Conservation (phyloP, 2,797 vertebrate genomes). For the Phylloscopus collybita region DNA sequence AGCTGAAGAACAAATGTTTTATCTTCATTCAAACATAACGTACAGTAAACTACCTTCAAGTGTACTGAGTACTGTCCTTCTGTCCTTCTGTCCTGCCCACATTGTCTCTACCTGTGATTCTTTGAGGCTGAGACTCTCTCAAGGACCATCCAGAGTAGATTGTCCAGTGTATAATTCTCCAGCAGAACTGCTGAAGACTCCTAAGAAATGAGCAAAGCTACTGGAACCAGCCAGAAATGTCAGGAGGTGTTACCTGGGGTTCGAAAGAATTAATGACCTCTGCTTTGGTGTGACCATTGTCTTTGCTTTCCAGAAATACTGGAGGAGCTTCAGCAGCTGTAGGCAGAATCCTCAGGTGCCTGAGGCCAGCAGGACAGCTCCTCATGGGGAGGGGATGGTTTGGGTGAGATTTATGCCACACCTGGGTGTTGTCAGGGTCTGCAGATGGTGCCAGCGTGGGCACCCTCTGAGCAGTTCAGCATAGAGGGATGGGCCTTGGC, state of each 20-base stretch:
- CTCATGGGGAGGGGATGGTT: neutral
- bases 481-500: neutral
- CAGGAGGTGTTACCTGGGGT: neutral
- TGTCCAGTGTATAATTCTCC: neutral
- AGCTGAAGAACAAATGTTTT: neutral
- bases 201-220: neutral
- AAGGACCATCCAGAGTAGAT: neutral
- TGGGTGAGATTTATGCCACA: neutral
- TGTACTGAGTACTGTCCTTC: too few relatives aligned
- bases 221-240: neutral
- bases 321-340: rapidly evolving
- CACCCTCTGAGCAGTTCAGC: neutral
- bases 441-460: rapidly evolving
- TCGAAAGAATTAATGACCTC: neutral
- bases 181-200: neutral
- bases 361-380: neutral
- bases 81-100: neutral
- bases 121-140: neutral
- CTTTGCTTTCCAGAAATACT: neutral
- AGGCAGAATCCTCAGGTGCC: neutral
- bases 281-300: neutral
- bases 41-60: neutral
- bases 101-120: neutral
- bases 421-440: neutral
- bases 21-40: neutral